Evolutionary conservation across 2,113 vertebrate genomes (phyloP).

Genomic region (Perognathus longimembris): DNA sequence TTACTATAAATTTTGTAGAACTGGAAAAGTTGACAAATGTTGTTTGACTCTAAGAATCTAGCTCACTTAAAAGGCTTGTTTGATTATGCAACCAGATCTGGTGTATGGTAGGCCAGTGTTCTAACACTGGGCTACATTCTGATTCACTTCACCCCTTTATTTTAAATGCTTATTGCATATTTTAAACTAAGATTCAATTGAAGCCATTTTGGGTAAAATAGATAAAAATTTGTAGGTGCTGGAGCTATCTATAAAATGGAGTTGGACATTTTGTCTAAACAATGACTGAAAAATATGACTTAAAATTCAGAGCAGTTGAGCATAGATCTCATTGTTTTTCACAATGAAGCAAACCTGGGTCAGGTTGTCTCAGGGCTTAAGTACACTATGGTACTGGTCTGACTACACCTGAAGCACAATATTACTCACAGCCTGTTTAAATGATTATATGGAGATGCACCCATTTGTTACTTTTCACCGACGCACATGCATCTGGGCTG

Average conservation of each 20-base stretch:
- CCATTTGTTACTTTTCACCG: neutral
- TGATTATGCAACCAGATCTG: no score
- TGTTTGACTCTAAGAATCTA: neutral
- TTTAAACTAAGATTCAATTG: neutral
- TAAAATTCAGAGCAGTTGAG: neutral
- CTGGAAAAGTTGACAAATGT: neutral
- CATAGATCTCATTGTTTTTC: neutral
- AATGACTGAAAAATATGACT: neutral
- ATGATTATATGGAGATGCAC: accelerated
- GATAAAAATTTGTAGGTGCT: neutral
- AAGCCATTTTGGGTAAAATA: neutral
- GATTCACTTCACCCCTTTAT: neutral
- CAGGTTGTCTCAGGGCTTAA: neutral
- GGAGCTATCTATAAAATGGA: neutral
- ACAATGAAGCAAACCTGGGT: neutral
- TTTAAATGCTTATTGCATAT: neutral
- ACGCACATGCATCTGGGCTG: neutral
- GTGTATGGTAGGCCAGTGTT: neutral
- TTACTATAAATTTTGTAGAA: neutral
- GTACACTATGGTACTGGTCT: neutral
- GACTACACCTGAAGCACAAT: neutral
- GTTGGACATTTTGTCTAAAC: neutral
- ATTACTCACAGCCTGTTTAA: neutral
- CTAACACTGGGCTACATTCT: neutral
- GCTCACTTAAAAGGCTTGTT: neutral